Conservation (phyloP, 2,888 invertebrate species). For the Scaptomyza polygonia region DNA sequence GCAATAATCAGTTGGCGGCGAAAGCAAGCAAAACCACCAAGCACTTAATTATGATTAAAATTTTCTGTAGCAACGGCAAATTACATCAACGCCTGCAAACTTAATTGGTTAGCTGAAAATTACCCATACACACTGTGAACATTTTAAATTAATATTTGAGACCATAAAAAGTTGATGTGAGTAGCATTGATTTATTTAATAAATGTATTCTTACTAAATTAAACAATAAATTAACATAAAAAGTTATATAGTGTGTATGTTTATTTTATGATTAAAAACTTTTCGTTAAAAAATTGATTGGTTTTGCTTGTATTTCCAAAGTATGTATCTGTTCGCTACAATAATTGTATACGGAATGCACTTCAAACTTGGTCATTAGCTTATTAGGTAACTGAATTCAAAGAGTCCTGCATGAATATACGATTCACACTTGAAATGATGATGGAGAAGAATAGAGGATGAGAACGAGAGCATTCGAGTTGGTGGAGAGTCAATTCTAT, state of each 20-base stretch:
- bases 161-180: not conserved
- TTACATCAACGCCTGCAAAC: conserved; percentile 11
- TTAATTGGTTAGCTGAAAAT: conserved; percentile 9
- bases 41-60: conserved; percentile 51
- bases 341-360: too few relatives aligned
- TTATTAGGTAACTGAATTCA: conserved; percentile 10
- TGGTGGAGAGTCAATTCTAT: not conserved
- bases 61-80: conserved; percentile 20
- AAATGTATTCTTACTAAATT: too few relatives aligned
- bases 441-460: not conserved
- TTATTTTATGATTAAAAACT: too few relatives aligned
- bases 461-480: not conserved
- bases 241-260: too few relatives aligned
- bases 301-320: too few relatives aligned
- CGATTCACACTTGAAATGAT: conserved; percentile 4
- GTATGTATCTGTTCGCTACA: too few relatives aligned
- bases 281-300: not conserved
- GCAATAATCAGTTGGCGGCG: conserved; percentile 27
- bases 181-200: too few relatives aligned
- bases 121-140: conserved; percentile 15
- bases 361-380: conserved; percentile 3
- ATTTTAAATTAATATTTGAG: not conserved
- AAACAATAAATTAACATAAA: too few relatives aligned
- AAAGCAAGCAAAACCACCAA: conserved; percentile 23
- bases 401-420: conserved; percentile 3